Evolutionary conservation across 2,888 invertebrate species (phyloP).

Genomic region (Philopedon plagiatum): DNA sequence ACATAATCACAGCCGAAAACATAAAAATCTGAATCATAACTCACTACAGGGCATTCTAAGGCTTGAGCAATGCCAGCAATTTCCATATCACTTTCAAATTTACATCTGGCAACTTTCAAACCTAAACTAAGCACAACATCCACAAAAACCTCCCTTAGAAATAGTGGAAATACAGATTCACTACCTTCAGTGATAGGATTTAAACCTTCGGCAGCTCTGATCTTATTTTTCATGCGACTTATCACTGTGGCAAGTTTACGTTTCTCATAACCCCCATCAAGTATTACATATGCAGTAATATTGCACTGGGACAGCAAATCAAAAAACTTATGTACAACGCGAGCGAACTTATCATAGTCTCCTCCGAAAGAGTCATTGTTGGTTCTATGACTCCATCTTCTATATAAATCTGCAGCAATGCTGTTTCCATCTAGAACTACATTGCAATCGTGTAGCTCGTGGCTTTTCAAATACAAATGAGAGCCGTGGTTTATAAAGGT

Average conservation of each 20-base stretch:
- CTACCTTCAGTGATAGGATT: slow-evolving; percentile 73
- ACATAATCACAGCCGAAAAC: slow-evolving; percentile 89
- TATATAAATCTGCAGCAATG: slow-evolving; percentile 80
- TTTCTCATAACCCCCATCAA: slow-evolving; percentile 79
- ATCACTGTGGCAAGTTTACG: slow-evolving; percentile 62
- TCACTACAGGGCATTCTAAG: slow-evolving; percentile 88
- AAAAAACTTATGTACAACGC: slow-evolving; percentile 78
- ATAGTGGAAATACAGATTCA: slow-evolving; percentile 79
- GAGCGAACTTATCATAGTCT: slow-evolving; percentile 85
- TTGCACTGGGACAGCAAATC: slow-evolving; percentile 79
- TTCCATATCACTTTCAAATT: slow-evolving; percentile 92
- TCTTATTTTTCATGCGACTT: slow-evolving; percentile 57
- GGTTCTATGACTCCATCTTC: slow-evolving; percentile 70
- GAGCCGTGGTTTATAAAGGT: slow-evolving; percentile 81
- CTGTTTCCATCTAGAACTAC: slow-evolving; percentile 88
- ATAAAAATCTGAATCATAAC: slow-evolving; percentile 95
- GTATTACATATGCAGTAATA: slow-evolving; percentile 80
- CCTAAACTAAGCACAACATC: slow-evolving; percentile 78
- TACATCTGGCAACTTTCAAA: slow-evolving; percentile 80
- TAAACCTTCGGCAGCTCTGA: slow-evolving; percentile 66
- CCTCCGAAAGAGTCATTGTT: slow-evolving; percentile 85
- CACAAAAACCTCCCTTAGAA: slow-evolving; percentile 82
- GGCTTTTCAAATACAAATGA: slow-evolving; percentile 75
- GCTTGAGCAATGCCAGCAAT: slow-evolving; percentile 86
- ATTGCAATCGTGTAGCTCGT: slow-evolving; percentile 77